phyloP scores from a whole-genome alignment of 1,140 invertebrate genomes.

The Philopotamus ludificatus region DNA sequence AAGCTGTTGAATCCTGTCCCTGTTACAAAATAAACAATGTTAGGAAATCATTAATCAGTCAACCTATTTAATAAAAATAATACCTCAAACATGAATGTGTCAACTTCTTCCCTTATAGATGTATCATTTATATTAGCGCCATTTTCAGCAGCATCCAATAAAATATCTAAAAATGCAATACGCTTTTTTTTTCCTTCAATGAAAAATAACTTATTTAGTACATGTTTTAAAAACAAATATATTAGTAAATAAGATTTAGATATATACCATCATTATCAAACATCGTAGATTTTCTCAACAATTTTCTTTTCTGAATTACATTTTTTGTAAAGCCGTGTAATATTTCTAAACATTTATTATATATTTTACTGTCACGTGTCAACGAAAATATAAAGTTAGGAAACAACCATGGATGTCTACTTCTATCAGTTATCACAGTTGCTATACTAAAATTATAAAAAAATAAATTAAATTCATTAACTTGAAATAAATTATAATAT shows the following conservation, averaged over 20 bases:
- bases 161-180: conserved; percentile 72
- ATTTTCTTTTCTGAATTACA: conserved; percentile 53
- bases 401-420: conserved; percentile 27
- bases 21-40: too few species aligned
- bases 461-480: neutral
- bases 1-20: conserved; percentile 73
- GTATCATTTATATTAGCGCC: conserved; percentile 59
- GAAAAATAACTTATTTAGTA: neutral
- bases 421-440: conserved; percentile 21
- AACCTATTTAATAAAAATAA: too few species aligned
- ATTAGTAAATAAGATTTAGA: too few species aligned
- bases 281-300: conserved; percentile 18
- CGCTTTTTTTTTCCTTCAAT: conserved; percentile 53
- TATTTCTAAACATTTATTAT: conserved; percentile 59
- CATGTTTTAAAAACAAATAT: neutral
- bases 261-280: too few species aligned
- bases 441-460: conserved; percentile 10
- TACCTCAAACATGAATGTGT: conserved; percentile 85
- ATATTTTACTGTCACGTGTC: conserved; percentile 55
- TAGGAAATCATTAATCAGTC: too few species aligned
- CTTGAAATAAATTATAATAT: neutral
- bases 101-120: conserved; percentile 79
- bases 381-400: conserved; percentile 57
- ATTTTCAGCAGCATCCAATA: conserved; percentile 61
- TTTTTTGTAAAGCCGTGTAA: conserved; percentile 69